These are phyloP conservation scores for Oryctolagus cuniculus DNA, from an alignment of 2,113 vertebrate species.

Conservation along the genomic window mOryCun1.1 NC_091434.1:87987501-87988000, in stretches of 20 bases:
- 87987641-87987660: no score
- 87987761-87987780: not conserved
- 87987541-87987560: not conserved
- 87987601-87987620: not conserved
- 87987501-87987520: not conserved
- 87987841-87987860: not conserved
- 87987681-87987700: no score
- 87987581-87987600: not conserved
- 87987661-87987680: no score
- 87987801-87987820: not conserved
- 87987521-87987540: not conserved
- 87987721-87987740: no score
- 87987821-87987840: not conserved
- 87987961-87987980: no score
- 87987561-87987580: not conserved
- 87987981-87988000: no score
- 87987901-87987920: not conserved
- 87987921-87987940: not conserved
- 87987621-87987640: not conserved
- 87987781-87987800: not conserved
- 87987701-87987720: no score
- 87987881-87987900: not conserved
- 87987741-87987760: no score
- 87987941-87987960: no score
- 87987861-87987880: not conserved